Percentiles rank a stretch among this genome's conserved stretches.
phyloP scores from a whole-genome alignment of 2,888 invertebrate species.

The Patella pellucida region DNA sequence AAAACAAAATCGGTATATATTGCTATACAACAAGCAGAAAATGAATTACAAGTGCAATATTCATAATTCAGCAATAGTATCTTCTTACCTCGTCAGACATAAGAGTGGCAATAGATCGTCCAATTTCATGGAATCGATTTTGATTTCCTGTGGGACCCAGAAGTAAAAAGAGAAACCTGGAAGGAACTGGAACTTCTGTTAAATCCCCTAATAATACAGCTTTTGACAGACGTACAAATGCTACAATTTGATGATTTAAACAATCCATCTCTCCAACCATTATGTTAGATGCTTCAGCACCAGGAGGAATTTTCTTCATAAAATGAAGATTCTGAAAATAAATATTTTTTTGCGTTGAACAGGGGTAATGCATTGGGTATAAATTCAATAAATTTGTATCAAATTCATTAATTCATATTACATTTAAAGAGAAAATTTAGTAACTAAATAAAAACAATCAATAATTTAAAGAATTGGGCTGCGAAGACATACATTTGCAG shows the following conservation, averaged over 20 bases:
- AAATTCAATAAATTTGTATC: no score
- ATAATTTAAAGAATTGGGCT: no score
- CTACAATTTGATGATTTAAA: constrained; percentile 91
- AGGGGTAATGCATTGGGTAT: no score
- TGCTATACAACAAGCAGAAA: no score
- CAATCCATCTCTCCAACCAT: constrained; percentile 98
- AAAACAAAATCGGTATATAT: no score
- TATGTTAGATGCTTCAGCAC: constrained; percentile 98
- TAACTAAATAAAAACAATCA: no score
- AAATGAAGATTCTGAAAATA: constrained; percentile 57
- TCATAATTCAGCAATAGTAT: no score
- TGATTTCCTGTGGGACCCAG: constrained; percentile 80
- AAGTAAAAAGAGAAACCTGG: constrained; percentile 89
- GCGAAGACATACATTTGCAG: no score
- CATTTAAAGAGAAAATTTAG: no score
- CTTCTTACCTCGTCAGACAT: constrained; percentile 76
- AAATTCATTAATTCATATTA: no score
- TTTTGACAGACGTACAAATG: constrained; percentile 90
- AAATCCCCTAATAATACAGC: constrained; percentile 92
- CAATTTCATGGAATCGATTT: constrained; percentile 88
- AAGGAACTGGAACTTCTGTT: constrained; percentile 91
- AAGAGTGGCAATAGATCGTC: constrained; percentile 92
- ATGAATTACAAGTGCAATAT: no score
- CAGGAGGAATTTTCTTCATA: constrained; percentile 90
- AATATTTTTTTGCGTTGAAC: no score